These are phyloP conservation scores for Margarornis squamiger DNA, from an alignment of 2,797 vertebrate species.

Conservation along the genomic window DNA sequence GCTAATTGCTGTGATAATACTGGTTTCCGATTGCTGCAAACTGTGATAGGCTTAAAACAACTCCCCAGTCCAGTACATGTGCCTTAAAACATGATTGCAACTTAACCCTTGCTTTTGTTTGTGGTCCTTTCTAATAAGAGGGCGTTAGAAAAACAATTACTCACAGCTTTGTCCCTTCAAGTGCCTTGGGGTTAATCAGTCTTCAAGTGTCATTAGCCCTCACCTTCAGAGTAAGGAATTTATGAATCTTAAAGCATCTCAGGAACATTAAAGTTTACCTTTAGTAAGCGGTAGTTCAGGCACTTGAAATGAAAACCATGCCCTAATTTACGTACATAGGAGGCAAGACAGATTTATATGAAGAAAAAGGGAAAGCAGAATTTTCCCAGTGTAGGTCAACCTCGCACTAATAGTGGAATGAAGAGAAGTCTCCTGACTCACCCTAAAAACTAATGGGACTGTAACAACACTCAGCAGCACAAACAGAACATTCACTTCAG, in stretches of 20 bases:
- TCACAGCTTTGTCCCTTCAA: not conserved
- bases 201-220: not conserved
- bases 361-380: not conserved
- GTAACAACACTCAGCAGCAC: not conserved
- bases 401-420: not conserved
- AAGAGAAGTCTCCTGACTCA: not conserved
- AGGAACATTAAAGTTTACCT: not conserved
- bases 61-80: not conserved
- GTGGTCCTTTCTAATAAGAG: not conserved
- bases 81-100: not conserved
- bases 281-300: not conserved
- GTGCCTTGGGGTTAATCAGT: not conserved
- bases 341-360: not conserved
- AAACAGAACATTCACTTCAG: not conserved
- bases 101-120: not conserved
- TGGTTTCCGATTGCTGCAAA: constrained; percentile 64
- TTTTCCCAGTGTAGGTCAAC: not conserved
- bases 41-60: not conserved
- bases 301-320: not conserved
- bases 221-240: not conserved
- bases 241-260: not conserved
- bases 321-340: not conserved
- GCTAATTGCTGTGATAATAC: constrained; percentile 62
- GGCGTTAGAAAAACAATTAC: not conserved
- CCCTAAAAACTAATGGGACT: not conserved